Base-by-base conservation (phyloP, 1,140 invertebrate genomes). In the Oryzaephilus surinamensis region DNA sequence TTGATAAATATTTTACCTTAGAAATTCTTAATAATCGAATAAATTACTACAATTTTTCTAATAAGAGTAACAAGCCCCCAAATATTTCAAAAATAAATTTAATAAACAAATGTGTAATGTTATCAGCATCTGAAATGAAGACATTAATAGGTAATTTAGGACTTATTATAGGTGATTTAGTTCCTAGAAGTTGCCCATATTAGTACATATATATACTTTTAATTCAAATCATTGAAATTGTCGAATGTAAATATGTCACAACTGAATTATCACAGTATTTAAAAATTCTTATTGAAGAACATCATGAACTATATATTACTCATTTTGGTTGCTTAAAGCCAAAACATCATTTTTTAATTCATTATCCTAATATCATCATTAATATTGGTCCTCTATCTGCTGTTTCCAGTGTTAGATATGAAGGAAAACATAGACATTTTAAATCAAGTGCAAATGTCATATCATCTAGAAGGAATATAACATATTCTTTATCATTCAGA, bases 11-110 rank as follows among this genome's bases (percentile, higher is more conserved):
- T 6, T 35, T 35, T 23, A 11, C 17, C 6, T 10, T 35, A n/a
- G 18, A 35, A 23, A 35, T 14, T 24, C 21, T 35, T 15, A 37
- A 37, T 37, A 15, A 26, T 15, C 24, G 20, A 27, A 13, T 37
- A 16, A 16, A 15, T n/a, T 27, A 13, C 26, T 37, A 26, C 27
- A 18, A 37, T 27, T 37, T 27, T 37, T 12, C 10, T 7, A 4
- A 11, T 11, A 37, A 37, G 14, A 15, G 8, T 20, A 37, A 37
- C 14, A 35, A 14, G 16, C 34, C 34, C 17, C 21, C 34, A 6
- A 7, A 12, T 16, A 37, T 37, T n/a, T 14, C 24, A 8, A 20
- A 20, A 20, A 8, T 27, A 16, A 15, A 37, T 4, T 10, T 17
- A 15, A 26, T 20, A 28, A 37, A 28, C 26, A 37, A 17, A 27